These are phyloP conservation scores for Troides oblongomaculatus DNA, from an alignment of 2,888 invertebrate genomes.

Conservation along the genomic window DNA sequence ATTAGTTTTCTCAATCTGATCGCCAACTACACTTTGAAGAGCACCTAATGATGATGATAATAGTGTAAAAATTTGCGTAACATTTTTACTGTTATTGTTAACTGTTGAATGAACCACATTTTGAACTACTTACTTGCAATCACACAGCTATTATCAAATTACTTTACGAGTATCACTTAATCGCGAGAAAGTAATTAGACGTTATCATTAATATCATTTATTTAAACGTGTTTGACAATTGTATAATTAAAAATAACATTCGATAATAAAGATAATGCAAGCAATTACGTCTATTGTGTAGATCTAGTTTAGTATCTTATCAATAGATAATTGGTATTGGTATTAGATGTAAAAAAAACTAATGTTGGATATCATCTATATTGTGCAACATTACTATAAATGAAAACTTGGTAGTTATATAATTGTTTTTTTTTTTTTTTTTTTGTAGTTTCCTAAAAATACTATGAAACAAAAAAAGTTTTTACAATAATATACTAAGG, in stretches of 20 bases:
- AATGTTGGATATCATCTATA: too few species aligned
- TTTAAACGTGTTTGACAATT: constrained; percentile 4
- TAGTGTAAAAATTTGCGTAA: too few species aligned
- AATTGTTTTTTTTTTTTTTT: too few species aligned
- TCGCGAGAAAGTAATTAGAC: background rate
- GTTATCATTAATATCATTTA: constrained; percentile 10
- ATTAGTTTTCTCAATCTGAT: too few species aligned
- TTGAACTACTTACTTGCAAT: background rate
- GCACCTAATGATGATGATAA: too few species aligned
- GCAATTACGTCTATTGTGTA: constrained; percentile 3
- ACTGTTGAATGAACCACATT: background rate
- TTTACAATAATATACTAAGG: too few species aligned
- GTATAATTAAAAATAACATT: background rate
- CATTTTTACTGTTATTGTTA: too few species aligned
- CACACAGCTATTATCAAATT: constrained; percentile 8
- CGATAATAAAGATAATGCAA: constrained; percentile 2
- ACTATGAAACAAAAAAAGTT: too few species aligned
- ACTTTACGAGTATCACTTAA: constrained; percentile 8
- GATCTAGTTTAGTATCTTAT: background rate
- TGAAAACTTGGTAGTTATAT: too few species aligned
- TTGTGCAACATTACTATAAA: too few species aligned
- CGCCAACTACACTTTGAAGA: too few species aligned
- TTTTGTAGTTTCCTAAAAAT: too few species aligned
- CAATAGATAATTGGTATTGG: background rate
- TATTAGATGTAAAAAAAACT: background rate